Evolutionary conservation across 92 coral and sea anemone species (phyloP).

Genomic region (Umimayanthus chanpuru): DNA sequence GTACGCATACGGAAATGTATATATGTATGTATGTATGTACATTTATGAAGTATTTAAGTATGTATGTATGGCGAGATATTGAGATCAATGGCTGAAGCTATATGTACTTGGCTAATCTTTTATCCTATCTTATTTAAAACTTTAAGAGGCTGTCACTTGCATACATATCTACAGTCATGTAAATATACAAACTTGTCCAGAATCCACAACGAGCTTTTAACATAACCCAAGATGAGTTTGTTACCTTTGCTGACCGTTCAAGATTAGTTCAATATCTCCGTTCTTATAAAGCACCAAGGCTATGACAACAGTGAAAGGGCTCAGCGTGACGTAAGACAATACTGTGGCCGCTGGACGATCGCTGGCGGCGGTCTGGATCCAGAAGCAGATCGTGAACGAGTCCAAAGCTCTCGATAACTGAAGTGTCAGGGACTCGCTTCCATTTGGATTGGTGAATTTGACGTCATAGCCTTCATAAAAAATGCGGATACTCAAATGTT

Average conservation of each 20-base stretch:
- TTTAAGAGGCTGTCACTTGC: too few relatives aligned
- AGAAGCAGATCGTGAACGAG: slow-evolving; percentile 37
- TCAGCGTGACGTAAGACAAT: neutral
- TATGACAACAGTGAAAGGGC: neutral
- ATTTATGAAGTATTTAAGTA: too few relatives aligned
- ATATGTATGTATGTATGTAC: too few relatives aligned
- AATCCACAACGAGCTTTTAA: too few relatives aligned
- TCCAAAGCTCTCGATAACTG: neutral
- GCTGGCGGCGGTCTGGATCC: slow-evolving; percentile 3
- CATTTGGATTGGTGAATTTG: slow-evolving; percentile 8
- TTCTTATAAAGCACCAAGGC: neutral
- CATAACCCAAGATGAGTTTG: too few relatives aligned
- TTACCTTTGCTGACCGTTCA: slow-evolving; percentile 21
- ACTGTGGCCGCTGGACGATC: slow-evolving; percentile 21
- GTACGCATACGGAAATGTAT: too few relatives aligned
- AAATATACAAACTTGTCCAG: too few relatives aligned
- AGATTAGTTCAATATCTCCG: slow-evolving; percentile 7
- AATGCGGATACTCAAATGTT: neutral
- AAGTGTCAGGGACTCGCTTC: slow-evolving; percentile 7
- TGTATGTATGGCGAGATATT: too few relatives aligned
- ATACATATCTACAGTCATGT: too few relatives aligned
- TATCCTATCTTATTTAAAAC: too few relatives aligned
- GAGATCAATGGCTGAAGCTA: too few relatives aligned
- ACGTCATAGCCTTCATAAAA: slow-evolving; percentile 19
- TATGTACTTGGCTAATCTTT: too few relatives aligned